Percentiles rank a stretch among this genome's conserved stretches.
These are phyloP conservation scores for Dasyurus viverrinus DNA, from an alignment of 2,113 vertebrate genomes.

Conservation along the genomic window DNA sequence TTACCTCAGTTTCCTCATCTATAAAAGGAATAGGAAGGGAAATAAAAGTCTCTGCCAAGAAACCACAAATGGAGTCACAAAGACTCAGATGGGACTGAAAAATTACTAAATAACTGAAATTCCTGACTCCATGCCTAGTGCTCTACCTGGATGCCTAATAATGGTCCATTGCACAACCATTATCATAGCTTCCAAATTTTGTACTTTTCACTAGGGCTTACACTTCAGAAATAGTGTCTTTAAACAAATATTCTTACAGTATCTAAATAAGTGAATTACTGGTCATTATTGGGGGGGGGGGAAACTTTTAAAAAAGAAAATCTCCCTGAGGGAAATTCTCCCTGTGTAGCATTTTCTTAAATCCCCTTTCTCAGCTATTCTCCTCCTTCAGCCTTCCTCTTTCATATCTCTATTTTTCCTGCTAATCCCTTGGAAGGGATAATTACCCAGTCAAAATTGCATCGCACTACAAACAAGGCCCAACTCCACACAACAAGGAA, in stretches of 20 bases:
- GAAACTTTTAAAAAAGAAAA: conserved; percentile 13
- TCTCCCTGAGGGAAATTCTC: neutral
- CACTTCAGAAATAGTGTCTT: neutral
- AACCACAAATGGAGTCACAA: neutral
- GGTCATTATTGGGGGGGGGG: neutral
- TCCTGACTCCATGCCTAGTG: neutral
- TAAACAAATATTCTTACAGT: neutral
- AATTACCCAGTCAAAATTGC: conserved; percentile 52
- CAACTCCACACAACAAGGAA: conserved; percentile 25
- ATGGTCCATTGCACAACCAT: neutral
- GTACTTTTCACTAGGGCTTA: neutral
- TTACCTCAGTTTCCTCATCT: neutral
- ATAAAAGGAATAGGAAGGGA: neutral
- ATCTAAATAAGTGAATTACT: neutral
- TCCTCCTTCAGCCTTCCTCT: neutral
- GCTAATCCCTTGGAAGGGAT: conserved; percentile 51
- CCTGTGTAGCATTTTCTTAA: conserved; percentile 7
- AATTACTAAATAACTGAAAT: neutral
- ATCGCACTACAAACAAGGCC: conserved; percentile 51
- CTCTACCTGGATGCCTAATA: neutral
- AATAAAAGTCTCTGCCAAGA: neutral
- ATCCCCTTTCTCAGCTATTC: neutral
- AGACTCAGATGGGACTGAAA: neutral
- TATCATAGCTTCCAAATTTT: neutral
- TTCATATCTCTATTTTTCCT: conserved; percentile 27